Evolutionary conservation across 2,797 vertebrate genomes (phyloP).

Genomic region (Acrocephalus scirpaceus): DNA sequence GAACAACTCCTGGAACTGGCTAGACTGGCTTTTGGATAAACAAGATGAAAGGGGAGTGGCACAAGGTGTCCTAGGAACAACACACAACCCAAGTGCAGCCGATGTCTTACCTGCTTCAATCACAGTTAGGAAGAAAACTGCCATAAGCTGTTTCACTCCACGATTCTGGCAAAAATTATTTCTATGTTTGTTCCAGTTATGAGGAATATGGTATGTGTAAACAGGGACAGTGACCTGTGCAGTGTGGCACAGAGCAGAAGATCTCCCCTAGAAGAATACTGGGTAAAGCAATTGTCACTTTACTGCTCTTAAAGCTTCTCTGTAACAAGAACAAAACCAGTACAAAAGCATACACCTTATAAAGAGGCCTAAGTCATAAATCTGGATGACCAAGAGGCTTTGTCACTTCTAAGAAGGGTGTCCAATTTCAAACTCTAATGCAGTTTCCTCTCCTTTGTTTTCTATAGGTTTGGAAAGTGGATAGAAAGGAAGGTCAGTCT

Average conservation of each 20-base stretch:
- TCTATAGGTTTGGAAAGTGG: not conserved
- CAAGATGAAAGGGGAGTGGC: not conserved
- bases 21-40: slow-evolving; percentile 42
- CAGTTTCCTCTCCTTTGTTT: not conserved
- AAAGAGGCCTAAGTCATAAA: slow-evolving; percentile 21
- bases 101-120: not conserved
- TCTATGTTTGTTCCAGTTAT: not conserved
- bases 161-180: not conserved
- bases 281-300: not conserved
- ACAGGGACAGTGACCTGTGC: not conserved
- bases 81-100: not conserved
- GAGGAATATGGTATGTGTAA: not conserved
- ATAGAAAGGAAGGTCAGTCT: not conserved
- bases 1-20: slow-evolving; percentile 10
- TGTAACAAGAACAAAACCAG: not conserved
- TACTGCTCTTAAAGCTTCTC: not conserved
- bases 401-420: not conserved
- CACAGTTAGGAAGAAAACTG: not conserved
- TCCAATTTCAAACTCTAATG: not conserved
- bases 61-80: not conserved
- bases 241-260: not conserved
- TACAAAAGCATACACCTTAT: not conserved
- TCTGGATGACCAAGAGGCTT: not conserved
- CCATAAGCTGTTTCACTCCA: not conserved
- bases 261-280: not conserved